Evolutionary conservation across 2,113 vertebrate species (phyloP).

Genomic region (Phodopus roborovskii): DNA sequence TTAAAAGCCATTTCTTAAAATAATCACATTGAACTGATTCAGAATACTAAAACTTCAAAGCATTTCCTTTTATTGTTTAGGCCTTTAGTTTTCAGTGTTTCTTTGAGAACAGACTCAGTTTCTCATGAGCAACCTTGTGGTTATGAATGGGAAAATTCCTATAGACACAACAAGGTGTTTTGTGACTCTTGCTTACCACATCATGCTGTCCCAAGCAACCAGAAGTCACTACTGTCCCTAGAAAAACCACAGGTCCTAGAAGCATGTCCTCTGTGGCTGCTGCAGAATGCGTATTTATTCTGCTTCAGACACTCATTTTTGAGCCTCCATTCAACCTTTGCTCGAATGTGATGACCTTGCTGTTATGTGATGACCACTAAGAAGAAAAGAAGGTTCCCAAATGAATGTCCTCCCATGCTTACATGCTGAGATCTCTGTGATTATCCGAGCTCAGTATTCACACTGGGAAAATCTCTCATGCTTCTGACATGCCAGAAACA

Average conservation of each 20-base stretch:
- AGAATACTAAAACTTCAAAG: constrained; percentile 9
- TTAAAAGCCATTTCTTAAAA: constrained; percentile 79
- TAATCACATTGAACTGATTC: constrained; percentile 68
- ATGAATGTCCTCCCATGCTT: constrained; percentile 54
- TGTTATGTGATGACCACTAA: constrained; percentile 49
- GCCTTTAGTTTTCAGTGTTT: constrained; percentile 20
- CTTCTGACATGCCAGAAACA: constrained; percentile 78
- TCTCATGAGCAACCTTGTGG: background rate
- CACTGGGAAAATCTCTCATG: constrained; percentile 69
- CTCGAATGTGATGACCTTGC: background rate
- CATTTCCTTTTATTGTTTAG: constrained; percentile 38
- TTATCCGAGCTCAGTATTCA: constrained; percentile 68
- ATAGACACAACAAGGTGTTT: background rate
- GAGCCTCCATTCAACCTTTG: constrained; percentile 22
- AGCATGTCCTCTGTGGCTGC: constrained; percentile 16
- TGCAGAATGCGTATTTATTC: constrained; percentile 19
- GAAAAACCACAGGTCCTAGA: constrained; percentile 49
- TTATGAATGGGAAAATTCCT: background rate
- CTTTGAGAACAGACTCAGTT: constrained; percentile 28
- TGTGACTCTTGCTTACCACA: background rate
- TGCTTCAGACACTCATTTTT: constrained; percentile 26
- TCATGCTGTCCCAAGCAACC: background rate
- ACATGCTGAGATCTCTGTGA: constrained; percentile 72
- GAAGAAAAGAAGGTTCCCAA: constrained; percentile 39
- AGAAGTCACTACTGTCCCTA: constrained; percentile 50